Base-by-base conservation (phyloP, 2,797 vertebrate genomes). In the Holocentrus rufus region DNA sequence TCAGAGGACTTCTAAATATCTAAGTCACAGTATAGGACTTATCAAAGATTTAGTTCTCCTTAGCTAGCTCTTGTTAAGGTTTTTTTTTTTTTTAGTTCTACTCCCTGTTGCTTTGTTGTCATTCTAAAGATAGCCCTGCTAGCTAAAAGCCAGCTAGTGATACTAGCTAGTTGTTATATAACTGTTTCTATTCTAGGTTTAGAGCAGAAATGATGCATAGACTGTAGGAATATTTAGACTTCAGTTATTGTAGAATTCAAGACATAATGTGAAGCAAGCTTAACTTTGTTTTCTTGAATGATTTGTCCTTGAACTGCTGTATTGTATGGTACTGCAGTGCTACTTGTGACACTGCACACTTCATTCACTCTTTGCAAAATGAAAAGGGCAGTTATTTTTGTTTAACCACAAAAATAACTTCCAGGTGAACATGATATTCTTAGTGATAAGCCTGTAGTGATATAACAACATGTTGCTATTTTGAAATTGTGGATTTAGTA, bases 31-130 rank as follows among this genome's bases (percentile, higher is more conserved):
- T 44, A 31, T 62, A n/a, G 46, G 60, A 30, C 23, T 30, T 47
- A 79, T 86, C 14, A 82, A 89, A 74, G 58, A 85, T 84, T 82
- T 39, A 62, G 4, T 30, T 7, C 25, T 42, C 22, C 42, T 13
- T 23, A 81, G 17, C 13, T 20, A 22, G 30, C 31, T 72, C 36
- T 39, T 60, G 34, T 57, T 72, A 22, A 11, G 14, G 17, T 7
- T 31, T 74, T 72, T 27, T 27, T 60, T 46, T 60, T 70, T 65
- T 58, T 46, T 7, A 56, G 27, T 63, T n/a, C 34, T n/a, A 22
- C 27, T 71, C 39, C 11, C 20, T 25, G 47, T 57, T 73, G 54
- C 52, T 67, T 63, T 76, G 70, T 58, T 63, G 60, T 0, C 49
- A 34, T 3, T 27, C 74, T 79, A 76, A 82, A 84, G 49, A 72